Evolutionary conservation across 2,888 invertebrate species (phyloP).

Genomic region (Magallana nippona): DNA sequence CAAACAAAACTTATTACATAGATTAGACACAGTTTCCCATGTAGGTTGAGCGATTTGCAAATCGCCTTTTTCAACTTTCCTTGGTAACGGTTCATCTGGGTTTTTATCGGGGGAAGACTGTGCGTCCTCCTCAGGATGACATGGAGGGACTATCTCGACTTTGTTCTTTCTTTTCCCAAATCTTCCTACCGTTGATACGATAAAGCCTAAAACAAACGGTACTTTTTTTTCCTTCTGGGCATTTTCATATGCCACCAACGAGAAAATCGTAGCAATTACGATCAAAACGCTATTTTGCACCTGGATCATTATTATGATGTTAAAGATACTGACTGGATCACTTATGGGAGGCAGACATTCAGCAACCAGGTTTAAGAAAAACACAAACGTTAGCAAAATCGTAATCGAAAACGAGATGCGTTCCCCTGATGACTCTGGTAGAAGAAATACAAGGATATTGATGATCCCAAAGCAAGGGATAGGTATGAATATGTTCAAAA

Average conservation of each 20-base stretch:
- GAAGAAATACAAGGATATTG: neutral
- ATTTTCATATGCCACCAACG: neutral
- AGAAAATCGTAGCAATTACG: neutral
- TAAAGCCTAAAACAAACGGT: neutral
- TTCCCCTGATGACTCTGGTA: neutral
- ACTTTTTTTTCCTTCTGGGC: neutral
- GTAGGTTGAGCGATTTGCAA: neutral
- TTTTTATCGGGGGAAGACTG: neutral
- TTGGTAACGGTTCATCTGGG: neutral
- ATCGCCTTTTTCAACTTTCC: neutral
- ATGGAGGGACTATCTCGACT: neutral
- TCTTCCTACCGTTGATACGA: neutral
- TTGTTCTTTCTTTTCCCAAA: neutral
- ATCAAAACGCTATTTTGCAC: neutral
- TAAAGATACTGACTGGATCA: neutral
- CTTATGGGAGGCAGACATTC: neutral
- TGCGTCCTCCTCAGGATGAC: neutral
- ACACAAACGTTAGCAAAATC: neutral
- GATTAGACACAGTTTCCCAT: neutral
- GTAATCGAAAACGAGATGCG: neutral
- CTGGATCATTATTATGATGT: neutral
- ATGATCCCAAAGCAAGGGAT: neutral
- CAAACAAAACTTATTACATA: neutral
- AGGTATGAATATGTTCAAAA: neutral
- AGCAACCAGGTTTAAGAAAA: neutral